Base-by-base conservation (phyloP, 2,797 vertebrate species). In the Dallia pectoralis region DNA sequence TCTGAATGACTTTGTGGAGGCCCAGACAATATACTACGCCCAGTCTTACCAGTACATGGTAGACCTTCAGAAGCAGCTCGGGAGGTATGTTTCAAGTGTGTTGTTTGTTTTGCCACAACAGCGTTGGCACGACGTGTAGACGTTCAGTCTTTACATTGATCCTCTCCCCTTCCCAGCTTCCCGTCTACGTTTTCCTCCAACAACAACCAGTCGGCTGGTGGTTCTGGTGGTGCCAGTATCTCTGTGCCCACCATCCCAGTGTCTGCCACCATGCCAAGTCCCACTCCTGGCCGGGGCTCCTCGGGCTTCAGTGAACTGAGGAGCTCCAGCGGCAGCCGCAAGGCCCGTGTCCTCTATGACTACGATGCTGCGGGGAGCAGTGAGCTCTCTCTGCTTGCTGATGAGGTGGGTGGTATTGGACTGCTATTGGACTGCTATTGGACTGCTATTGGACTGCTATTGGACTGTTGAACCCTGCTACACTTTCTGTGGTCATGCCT, bases 31-130 rank as follows among this genome's bases (percentile, higher is more conserved):
- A 0, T 99, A 98, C 83, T 99, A 97, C 72, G 97, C 98, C 59
- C 97, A 99, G 73, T 98, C 96, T 91, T 99, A 98, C 92, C 97
- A 99, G 77, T 99, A 99, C 83, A 99, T 97, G 97, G 90, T 98
- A 89, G 97, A 99, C 82, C 96, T 99, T 25, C 98, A 99, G 68
- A 99, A 98, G 85, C 97, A 99, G 79, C 93, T 99, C 80, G 98
- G 98, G 93, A 99, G 97, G 98, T 99, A 83, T 29, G 32, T 62
- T 62, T 59, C 11, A 9, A 15, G 51, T 25, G 27, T 25, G 40
- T 16, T 19, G 4, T 15, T 18, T 32, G 4, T 63, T 63, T 16
- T 63, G 4, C 27, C 19, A 22, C 19, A 59, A 16, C 27, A 25
- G 16, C 12, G 32, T 63, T 32, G 27, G 15, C 29, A 18, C 15